Percentiles rank a stretch among this genome's conserved stretches.
These are phyloP conservation scores for Acanthurus lineatus DNA, from an alignment of 2,797 vertebrate genomes.

Conservation along the genomic window DNA sequence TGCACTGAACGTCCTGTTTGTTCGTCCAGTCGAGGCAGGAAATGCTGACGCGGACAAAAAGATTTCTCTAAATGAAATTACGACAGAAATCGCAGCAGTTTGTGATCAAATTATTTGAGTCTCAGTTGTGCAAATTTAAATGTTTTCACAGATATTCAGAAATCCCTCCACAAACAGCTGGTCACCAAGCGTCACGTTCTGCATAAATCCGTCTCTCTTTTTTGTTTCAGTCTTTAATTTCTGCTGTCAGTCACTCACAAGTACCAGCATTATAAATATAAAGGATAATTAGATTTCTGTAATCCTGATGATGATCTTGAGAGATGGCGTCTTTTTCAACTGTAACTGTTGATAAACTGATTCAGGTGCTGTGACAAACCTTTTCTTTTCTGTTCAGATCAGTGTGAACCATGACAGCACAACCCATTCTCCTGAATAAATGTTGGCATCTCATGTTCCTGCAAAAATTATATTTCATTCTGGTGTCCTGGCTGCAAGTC, in stretches of 20 bases:
- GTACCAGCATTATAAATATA: slow-evolving; percentile 6
- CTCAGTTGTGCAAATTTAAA: slow-evolving; percentile 11
- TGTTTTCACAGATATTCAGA: slow-evolving; percentile 29
- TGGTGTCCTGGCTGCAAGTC: no score
- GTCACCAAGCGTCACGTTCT: neutral
- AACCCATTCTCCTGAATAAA: no score
- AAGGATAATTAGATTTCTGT: slow-evolving; percentile 37
- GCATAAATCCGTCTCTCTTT: neutral
- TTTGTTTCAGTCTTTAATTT: slow-evolving; percentile 20
- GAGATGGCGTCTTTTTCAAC: neutral
- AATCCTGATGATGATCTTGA: slow-evolving; percentile 14
- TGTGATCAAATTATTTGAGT: slow-evolving; percentile 13
- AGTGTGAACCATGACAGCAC: neutral
- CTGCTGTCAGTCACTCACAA: slow-evolving; percentile 34
- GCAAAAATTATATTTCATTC: no score
- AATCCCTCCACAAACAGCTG: slow-evolving; percentile 36
- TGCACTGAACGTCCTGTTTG: neutral
- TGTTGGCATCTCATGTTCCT: no score
- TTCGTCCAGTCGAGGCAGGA: neutral
- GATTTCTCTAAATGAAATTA: slow-evolving; percentile 15
- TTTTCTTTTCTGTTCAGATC: neutral
- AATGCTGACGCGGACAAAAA: neutral
- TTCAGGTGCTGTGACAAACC: neutral
- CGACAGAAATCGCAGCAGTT: slow-evolving; percentile 7
- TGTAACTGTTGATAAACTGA: neutral